Conservation (phyloP, 2,113 vertebrate genomes). For the Nicator chloris region DNA sequence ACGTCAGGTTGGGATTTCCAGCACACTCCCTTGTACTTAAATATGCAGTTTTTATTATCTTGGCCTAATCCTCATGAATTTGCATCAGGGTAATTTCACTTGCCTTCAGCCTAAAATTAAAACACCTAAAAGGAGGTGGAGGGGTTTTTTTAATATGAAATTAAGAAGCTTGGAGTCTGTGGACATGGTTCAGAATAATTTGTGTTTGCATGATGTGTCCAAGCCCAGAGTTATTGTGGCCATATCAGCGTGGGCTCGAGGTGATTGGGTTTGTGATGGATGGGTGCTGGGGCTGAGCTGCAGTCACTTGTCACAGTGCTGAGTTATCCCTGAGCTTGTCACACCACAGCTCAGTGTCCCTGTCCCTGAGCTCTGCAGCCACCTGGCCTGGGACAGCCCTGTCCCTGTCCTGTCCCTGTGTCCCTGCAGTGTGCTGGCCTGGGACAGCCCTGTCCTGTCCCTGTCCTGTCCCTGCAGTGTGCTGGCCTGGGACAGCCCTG, state of each 20-base stretch:
- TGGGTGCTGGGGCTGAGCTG: not conserved
- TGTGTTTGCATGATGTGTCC: not conserved
- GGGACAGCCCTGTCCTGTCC: not conserved
- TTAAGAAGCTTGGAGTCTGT: not conserved
- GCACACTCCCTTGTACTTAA: not conserved
- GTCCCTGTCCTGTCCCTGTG: no score
- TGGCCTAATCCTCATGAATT: not conserved
- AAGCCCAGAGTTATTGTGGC: not conserved
- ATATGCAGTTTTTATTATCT: not conserved
- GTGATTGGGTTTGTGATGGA: not conserved
- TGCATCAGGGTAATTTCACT: not conserved
- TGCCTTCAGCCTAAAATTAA: not conserved
- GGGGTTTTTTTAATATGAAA: not conserved
- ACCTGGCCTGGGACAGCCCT: not conserved
- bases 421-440: not conserved
- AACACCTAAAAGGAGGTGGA: not conserved
- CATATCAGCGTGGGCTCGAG: not conserved
- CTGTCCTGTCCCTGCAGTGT: no score
- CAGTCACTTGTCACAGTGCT: not conserved
- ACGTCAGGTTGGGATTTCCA: not conserved
- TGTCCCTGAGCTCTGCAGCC: not conserved
- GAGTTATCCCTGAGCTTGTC: not conserved
- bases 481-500: not conserved
- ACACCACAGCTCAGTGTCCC: fast-evolving
- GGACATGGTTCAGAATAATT: not conserved